A percentile compares a stretch with the other conserved stretches of the same genome.
Evolutionary conservation across 2,113 vertebrate genomes (phyloP).

Genomic region (Prochilodus magdalenae): DNA sequence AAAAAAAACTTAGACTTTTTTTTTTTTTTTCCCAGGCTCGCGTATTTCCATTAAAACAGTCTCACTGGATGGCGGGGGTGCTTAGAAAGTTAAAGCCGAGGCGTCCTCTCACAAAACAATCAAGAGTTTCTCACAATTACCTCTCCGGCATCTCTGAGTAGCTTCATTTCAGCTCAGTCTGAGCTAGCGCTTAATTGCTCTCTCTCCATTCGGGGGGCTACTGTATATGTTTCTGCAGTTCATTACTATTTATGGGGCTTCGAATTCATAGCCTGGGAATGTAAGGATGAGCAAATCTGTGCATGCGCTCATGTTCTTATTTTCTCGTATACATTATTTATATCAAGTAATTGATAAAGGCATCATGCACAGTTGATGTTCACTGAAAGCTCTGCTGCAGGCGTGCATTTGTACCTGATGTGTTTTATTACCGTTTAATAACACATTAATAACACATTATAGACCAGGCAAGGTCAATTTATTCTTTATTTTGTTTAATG

Average conservation of each 20-base stretch:
- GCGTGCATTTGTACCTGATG: background rate
- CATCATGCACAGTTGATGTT: background rate
- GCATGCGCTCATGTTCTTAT: background rate
- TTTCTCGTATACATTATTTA: background rate
- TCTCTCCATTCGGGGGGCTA: slow-evolving; percentile 40
- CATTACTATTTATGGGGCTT: slow-evolving; percentile 51
- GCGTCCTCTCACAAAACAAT: slow-evolving; percentile 54
- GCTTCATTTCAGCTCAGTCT: slow-evolving; percentile 49
- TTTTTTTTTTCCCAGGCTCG: slow-evolving; percentile 51
- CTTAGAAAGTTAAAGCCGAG: slow-evolving; percentile 55
- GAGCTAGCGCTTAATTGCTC: slow-evolving; percentile 43
- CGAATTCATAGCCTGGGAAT: slow-evolving; percentile 38
- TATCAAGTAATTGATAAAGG: background rate
- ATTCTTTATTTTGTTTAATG: background rate
- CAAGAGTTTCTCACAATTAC: slow-evolving; percentile 52
- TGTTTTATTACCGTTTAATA: background rate
- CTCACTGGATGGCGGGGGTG: slow-evolving; percentile 53
- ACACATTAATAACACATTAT: background rate
- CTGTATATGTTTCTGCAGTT: slow-evolving; percentile 47
- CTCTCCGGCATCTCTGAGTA: slow-evolving; percentile 30
- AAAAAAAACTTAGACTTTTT: slow-evolving; percentile 55
- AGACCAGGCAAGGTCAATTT: background rate
- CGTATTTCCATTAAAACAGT: slow-evolving; percentile 61
- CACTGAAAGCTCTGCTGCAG: background rate
- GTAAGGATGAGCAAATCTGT: slow-evolving; percentile 32